Conservation (phyloP, 37 sponge, comb jelly and placozoan species). For the Eunapius fragilis region DNA sequence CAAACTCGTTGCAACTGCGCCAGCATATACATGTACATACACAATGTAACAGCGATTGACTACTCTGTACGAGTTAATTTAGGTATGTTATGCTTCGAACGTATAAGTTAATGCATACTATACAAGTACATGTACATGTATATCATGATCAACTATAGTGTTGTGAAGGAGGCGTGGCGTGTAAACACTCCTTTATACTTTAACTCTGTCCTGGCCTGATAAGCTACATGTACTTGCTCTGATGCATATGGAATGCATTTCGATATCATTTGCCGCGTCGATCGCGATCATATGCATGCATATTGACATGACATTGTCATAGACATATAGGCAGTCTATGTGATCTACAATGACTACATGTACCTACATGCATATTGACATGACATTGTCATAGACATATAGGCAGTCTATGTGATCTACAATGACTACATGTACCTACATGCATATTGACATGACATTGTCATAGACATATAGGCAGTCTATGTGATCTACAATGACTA, state of each 20-base stretch:
- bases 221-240: neutral
- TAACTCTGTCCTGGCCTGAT: neutral
- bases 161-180: neutral
- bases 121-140: neutral
- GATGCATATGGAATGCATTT: neutral
- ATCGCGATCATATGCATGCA: neutral
- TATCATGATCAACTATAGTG: neutral
- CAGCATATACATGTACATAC: neutral
- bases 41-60: neutral
- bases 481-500: too few species aligned
- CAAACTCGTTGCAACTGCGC: neutral
- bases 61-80: neutral
- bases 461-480: neutral
- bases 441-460: neutral
- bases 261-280: neutral
- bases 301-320: neutral
- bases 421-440: neutral
- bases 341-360: neutral
- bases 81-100: neutral
- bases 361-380: neutral
- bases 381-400: neutral
- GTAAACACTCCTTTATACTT: neutral
- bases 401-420: neutral
- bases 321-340: neutral
- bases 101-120: neutral